Evolutionary conservation across 2,888 invertebrate genomes (phyloP).

Genomic region (Cistogaster globosa): DNA sequence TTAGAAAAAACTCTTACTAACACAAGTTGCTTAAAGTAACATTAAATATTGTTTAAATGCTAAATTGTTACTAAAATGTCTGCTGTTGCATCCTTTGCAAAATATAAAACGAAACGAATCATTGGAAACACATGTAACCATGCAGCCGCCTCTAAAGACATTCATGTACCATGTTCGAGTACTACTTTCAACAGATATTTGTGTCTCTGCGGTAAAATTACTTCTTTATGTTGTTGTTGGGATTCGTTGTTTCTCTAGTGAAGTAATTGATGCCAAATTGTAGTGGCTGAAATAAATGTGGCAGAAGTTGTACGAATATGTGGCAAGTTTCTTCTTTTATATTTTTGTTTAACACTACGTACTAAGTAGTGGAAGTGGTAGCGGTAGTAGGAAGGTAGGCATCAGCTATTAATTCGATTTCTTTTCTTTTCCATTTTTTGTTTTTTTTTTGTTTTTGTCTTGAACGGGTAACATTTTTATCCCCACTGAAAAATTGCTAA

Average conservation of each 20-base stretch:
- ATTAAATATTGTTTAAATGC: slow-evolving; percentile 50
- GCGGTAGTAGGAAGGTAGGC: slow-evolving; percentile 32
- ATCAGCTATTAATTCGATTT: slow-evolving; percentile 53
- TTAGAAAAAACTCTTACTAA: neutral
- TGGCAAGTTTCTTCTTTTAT: neutral
- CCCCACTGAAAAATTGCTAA: slow-evolving; percentile 36
- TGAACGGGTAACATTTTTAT: neutral
- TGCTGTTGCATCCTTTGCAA: slow-evolving; percentile 54
- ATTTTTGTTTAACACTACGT: slow-evolving; percentile 8
- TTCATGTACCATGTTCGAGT: slow-evolving; percentile 14
- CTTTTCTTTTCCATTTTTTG: slow-evolving; percentile 32
- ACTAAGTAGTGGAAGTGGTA: slow-evolving; percentile 11
- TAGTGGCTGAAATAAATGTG: slow-evolving; percentile 53
- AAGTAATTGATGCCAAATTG: slow-evolving; percentile 59
- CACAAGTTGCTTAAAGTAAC: slow-evolving; percentile 1
- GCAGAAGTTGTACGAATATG: slow-evolving; percentile 27
- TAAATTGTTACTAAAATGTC: slow-evolving; percentile 66
- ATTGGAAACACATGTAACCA: slow-evolving; percentile 47
- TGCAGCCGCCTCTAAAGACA: slow-evolving; percentile 42
- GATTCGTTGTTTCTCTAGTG: slow-evolving; percentile 17
- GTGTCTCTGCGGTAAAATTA: slow-evolving; percentile 43
- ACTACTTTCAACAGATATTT: slow-evolving; percentile 31
- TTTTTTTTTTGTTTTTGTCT: neutral
- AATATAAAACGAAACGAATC: neutral
- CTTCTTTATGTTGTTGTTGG: neutral